These are phyloP conservation scores for Cyanoderma ruficeps DNA, from an alignment of 2,113 vertebrate genomes.

Conservation along the genomic window DNA sequence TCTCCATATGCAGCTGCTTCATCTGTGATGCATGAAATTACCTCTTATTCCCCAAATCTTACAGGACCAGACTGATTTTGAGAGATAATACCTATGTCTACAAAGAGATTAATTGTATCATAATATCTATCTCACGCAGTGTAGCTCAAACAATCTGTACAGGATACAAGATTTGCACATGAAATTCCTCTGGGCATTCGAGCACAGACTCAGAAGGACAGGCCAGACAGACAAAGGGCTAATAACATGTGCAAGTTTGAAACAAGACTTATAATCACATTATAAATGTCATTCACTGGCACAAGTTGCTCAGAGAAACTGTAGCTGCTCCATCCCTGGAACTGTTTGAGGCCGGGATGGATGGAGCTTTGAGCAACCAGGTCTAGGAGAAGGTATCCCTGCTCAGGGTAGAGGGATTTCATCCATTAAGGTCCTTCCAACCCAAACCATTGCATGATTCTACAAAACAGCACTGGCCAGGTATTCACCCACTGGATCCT, in stretches of 20 bases:
- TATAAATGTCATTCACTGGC: not conserved
- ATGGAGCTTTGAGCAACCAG: not conserved
- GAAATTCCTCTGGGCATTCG: not conserved
- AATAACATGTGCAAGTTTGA: not conserved
- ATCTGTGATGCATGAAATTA: constrained; percentile 5
- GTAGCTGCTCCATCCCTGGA: not conserved
- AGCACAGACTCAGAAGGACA: not conserved
- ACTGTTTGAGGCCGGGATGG: not conserved
- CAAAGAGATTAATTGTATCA: not conserved
- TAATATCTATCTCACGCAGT: not conserved
- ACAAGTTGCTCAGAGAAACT: not conserved
- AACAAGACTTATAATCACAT: not conserved
- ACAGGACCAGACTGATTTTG: not conserved
- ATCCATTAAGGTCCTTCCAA: not conserved
- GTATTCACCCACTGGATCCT: not conserved
- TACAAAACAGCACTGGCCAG: accelerated
- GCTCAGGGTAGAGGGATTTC: not conserved
- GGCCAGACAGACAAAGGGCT: not conserved
- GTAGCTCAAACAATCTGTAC: not conserved
- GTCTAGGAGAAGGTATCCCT: not conserved
- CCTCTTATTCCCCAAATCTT: not conserved
- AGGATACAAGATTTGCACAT: not conserved
- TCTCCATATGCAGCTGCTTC: not conserved
- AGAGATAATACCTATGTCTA: not conserved
- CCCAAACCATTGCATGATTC: not conserved